These are phyloP conservation scores for Pituophis catenifer DNA, from an alignment of 2,113 vertebrate species.

Conservation along the genomic window DNA sequence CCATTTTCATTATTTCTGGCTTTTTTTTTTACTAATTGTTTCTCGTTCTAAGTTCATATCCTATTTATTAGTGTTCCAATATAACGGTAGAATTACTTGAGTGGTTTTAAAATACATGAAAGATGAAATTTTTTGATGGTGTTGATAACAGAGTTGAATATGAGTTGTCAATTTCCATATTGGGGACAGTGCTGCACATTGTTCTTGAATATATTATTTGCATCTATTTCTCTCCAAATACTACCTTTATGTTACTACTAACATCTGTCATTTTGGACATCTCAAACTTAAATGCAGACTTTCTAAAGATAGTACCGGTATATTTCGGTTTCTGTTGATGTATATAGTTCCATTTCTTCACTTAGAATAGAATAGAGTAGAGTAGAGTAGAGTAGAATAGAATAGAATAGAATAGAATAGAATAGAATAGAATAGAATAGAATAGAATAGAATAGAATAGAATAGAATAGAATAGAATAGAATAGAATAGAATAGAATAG, in stretches of 20 bases:
- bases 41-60: not conserved
- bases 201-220: not conserved
- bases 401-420: no score
- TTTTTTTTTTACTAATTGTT: not conserved
- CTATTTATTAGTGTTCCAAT: not conserved
- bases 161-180: not conserved
- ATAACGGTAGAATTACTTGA: not conserved
- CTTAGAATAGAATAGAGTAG: no score
- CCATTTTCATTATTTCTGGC: not conserved
- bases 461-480: no score
- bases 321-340: not conserved
- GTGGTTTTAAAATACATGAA: not conserved
- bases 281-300: not conserved
- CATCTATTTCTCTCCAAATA: not conserved
- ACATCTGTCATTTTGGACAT: not conserved
- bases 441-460: no score
- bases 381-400: no score
- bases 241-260: not conserved
- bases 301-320: not conserved
- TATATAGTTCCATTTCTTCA: not conserved
- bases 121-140: not conserved
- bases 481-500: no score
- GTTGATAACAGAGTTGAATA: not conserved
- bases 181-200: not conserved
- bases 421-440: no score